phyloP scores from a whole-genome alignment of 1,140 invertebrate genomes.

The Drosophila yakuba region DNA sequence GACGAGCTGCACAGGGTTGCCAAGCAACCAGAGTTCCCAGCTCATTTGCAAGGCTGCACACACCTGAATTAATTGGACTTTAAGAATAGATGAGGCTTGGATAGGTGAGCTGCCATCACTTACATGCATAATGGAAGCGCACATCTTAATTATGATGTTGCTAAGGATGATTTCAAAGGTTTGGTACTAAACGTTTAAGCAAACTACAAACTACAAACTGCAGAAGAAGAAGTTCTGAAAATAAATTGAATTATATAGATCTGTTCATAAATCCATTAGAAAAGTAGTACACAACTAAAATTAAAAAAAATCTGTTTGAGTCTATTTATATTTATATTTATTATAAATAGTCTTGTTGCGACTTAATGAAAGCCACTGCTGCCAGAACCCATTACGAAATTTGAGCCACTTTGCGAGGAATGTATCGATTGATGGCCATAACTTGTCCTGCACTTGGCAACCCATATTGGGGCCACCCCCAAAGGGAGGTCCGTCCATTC shows the following conservation, averaged over 20 bases:
- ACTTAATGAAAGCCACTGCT: neutral
- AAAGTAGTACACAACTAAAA: no score
- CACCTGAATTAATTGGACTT: constrained; percentile 20
- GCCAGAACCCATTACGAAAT: neutral
- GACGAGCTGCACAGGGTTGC: constrained; percentile 14
- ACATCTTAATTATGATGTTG: no score
- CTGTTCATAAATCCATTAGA: neutral
- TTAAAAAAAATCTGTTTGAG: no score
- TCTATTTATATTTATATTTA: no score
- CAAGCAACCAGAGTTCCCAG: neutral
- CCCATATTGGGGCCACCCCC: constrained; percentile 13
- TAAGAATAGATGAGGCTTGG: constrained; percentile 4
- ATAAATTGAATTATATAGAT: no score
- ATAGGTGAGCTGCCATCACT: neutral
- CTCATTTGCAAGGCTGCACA: constrained; percentile 1
- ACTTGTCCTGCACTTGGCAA: constrained; percentile 30
- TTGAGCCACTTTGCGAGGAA: neutral
- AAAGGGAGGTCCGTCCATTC: neutral
- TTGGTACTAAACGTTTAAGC: no score
- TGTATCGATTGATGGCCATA: constrained; percentile 36
- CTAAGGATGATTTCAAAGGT: no score
- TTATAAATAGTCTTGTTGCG: no score
- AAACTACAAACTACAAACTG: no score
- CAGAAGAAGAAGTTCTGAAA: no score
- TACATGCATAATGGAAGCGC: neutral